Evolutionary conservation across 2,888 invertebrate genomes (phyloP).

Genomic region (Agapetus fuscipes): DNA sequence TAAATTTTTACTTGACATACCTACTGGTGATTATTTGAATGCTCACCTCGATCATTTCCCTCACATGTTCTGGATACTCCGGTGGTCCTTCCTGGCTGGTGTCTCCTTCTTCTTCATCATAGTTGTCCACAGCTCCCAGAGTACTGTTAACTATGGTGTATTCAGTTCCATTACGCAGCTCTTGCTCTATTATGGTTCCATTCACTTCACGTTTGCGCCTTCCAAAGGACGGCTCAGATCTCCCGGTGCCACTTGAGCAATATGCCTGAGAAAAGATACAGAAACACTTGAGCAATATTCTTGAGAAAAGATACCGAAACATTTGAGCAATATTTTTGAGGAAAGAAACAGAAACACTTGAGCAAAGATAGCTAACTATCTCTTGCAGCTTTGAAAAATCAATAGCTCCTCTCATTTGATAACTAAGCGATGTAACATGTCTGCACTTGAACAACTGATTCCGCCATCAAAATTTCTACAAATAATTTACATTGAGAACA

Average conservation of each 20-base stretch:
- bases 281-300: constrained; percentile 7
- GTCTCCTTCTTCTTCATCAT: constrained; percentile 44
- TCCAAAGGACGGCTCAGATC: constrained; percentile 76
- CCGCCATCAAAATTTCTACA: too few species aligned
- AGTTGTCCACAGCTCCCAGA: constrained; percentile 33
- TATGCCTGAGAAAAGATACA: constrained; percentile 50
- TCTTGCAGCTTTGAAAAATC: too few species aligned
- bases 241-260: constrained; percentile 68
- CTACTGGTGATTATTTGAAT: too few species aligned
- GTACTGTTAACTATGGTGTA: constrained; percentile 32
- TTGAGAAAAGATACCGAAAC: not conserved
- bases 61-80: constrained; percentile 62
- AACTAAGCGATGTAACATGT: too few species aligned
- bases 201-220: constrained; percentile 50
- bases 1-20: too few species aligned
- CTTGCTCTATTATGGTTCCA: constrained; percentile 27
- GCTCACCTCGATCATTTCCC: constrained; percentile 87
- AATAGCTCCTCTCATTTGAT: too few species aligned
- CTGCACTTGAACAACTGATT: too few species aligned
- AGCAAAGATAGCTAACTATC: constrained; percentile 1
- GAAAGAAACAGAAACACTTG: too few species aligned
- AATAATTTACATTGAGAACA: too few species aligned
- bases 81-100: constrained; percentile 33
- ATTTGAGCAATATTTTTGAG: not conserved
- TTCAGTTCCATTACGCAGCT: constrained; percentile 26